Evolutionary conservation across 2,888 invertebrate genomes (phyloP).

Genomic region (Urechis unicinctus): DNA sequence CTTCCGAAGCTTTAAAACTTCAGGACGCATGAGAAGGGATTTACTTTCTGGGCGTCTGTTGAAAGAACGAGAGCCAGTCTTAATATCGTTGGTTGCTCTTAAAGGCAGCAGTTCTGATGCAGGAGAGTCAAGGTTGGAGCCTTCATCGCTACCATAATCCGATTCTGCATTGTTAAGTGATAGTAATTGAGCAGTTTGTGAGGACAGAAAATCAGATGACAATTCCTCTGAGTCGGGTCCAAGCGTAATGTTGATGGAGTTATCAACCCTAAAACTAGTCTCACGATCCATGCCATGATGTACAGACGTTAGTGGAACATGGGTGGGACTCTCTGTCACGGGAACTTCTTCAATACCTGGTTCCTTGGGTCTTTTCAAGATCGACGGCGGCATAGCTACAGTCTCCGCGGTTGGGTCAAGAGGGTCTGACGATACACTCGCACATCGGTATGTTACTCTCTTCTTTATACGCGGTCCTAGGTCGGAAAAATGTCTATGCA

Average conservation of each 20-base stretch:
- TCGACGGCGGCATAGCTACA: neutral
- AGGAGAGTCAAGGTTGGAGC: neutral
- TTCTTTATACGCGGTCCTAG: constrained; percentile 75
- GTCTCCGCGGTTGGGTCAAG: neutral
- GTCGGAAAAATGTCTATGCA: constrained; percentile 61
- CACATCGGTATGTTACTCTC: constrained; percentile 60
- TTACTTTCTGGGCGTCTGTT: neutral
- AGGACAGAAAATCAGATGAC: neutral
- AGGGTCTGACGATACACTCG: neutral
- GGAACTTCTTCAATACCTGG: neutral
- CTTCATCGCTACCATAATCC: neutral
- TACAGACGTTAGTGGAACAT: no score
- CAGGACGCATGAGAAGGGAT: neutral
- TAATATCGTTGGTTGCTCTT: neutral
- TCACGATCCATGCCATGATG: neutral
- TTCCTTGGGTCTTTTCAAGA: neutral
- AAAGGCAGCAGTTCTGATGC: neutral
- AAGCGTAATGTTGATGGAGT: neutral
- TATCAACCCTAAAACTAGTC: no score
- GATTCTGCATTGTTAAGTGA: neutral
- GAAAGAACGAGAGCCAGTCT: neutral
- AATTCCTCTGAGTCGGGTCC: neutral
- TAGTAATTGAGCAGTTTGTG: neutral
- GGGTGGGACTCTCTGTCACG: neutral
- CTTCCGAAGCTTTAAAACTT: neutral